These are phyloP conservation scores for Melieria picta DNA, from an alignment of 2,888 invertebrate species.

Conservation along the genomic window DNA sequence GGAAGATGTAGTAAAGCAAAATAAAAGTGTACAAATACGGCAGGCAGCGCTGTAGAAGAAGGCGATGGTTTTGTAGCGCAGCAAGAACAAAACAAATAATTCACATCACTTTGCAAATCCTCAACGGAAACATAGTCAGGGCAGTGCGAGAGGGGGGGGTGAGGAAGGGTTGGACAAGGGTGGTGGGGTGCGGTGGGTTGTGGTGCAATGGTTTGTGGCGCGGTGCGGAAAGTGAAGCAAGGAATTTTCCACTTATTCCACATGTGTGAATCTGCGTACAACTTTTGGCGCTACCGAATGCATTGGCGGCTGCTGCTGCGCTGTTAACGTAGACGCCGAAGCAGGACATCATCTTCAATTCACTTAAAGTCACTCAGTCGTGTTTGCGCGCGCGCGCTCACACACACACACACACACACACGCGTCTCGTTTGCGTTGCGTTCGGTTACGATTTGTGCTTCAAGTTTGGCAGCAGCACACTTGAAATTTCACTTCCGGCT, in stretches of 20 bases:
- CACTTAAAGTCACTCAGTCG: no score
- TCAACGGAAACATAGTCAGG: constrained; percentile 36
- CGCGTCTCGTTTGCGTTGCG: neutral
- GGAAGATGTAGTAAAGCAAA: no score
- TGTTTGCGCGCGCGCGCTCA: constrained; percentile 28
- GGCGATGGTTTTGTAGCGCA: neutral
- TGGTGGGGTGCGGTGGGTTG: no score
- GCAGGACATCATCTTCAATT: constrained; percentile 16
- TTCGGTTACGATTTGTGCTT: no score
- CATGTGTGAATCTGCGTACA: constrained; percentile 33
- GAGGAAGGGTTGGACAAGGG: constrained; percentile 22
- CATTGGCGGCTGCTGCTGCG: constrained; percentile 7
- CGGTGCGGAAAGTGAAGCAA: constrained; percentile 22
- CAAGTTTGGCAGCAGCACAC: no score
- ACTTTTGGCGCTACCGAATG: neutral
- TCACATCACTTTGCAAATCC: constrained; percentile 34
- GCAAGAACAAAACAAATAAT: constrained; percentile 16
- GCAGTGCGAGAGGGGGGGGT: constrained; percentile 24
- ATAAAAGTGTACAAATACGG: no score
- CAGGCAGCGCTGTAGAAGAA: neutral
- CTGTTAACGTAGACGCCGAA: neutral
- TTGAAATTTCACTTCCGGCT: no score
- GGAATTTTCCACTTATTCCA: constrained; percentile 40
- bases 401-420: constrained; percentile 28
- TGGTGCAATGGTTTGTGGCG: constrained; percentile 38